phyloP scores from a whole-genome alignment of 2,113 vertebrate genomes.

The Phrynosoma platyrhinos region DNA sequence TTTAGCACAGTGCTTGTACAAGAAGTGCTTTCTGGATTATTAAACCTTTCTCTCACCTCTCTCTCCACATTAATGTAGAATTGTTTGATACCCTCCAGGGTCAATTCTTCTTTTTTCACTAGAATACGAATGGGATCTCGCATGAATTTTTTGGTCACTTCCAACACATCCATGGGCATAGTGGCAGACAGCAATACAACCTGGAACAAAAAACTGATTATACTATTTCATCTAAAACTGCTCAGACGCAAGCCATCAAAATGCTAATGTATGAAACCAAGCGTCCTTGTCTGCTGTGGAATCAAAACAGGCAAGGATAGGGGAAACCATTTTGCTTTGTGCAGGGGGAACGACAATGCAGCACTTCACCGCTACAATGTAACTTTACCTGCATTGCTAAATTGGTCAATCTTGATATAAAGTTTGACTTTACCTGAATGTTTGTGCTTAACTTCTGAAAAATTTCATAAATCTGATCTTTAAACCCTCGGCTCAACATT shows the following conservation, averaged over 20 bases:
- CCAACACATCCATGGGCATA: constrained; percentile 97
- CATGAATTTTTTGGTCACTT: constrained; percentile 99
- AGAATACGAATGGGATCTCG: constrained; percentile 95
- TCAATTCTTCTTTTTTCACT: constrained; percentile 98
- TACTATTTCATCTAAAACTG: neutral
- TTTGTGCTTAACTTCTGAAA: constrained; percentile 97
- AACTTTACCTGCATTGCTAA: constrained; percentile 5
- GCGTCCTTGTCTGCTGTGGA: constrained; percentile 42
- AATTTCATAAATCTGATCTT: constrained; percentile 99
- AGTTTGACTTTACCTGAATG: constrained; percentile 86
- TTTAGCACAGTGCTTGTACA: constrained; percentile 85
- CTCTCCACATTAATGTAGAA: constrained; percentile 99
- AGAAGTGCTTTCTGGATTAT: constrained; percentile 63
- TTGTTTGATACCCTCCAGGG: constrained; percentile 98
- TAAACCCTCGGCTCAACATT: constrained; percentile 98
- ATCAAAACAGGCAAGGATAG: constrained; percentile 53
- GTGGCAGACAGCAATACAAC: constrained; percentile 97
- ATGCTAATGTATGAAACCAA: constrained; percentile 48
- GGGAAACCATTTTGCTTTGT: constrained; percentile 11
- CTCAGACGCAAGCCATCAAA: neutral
- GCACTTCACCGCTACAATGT: constrained; percentile 29
- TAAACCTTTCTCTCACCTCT: constrained; percentile 81
- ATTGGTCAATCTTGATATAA: fast-evolving
- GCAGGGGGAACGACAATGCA: constrained; percentile 54
- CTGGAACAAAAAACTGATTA: constrained; percentile 67